Evolutionary conservation across 2,888 invertebrate genomes (phyloP), one percentile per base, ranked within the genome.

Genomic region (Alviniconcha strummeri): DNA sequence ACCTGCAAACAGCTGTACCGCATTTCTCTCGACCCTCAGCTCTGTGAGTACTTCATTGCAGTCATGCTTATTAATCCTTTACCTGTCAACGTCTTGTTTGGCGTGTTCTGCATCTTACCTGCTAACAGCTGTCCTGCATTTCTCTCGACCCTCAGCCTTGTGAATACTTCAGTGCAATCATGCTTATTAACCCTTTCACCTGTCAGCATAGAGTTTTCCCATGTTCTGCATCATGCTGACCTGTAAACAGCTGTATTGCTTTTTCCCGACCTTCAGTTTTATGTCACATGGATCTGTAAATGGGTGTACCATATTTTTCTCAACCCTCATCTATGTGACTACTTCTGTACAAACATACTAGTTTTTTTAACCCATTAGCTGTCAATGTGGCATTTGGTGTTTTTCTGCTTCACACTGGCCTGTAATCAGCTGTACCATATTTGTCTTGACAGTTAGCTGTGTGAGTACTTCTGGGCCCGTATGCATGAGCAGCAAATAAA

Each of bases 231-330:
- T 89, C 83, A 90, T 90, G 55, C 86, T 85, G 60, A 88, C 89
- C 13, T 93, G 92, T 84, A 88, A 88, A 69, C 90, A 91, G 79
- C 91, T 91, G 83, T 88, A 91, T 86, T 84, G 93, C 52, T 93
- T 5, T 90, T 92, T 69, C 88, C 90, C 83, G 93, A 93, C 86
- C n/a, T n/a, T n/a, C n/a, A n/a, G 36, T 36, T 36, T 36, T 36
- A 36, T 36, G 36, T 36, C 36, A 36, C 36, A 36, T 36, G 36
- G 36, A 36, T 36, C 36, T 36, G 36, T 36, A 36, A 36, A 36
- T 3, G 36, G 36, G 36, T 36, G 36, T 36, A 36, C 36, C 36
- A 36, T 36, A 36, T 36, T 36, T 36, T 36, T 36, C 36, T 36
- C 36, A 36, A 36, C 36, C 36, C 36, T 36, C 36, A 36, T 36